Base-by-base conservation (phyloP, 2,888 invertebrate genomes). In the Cancer borealis region DNA sequence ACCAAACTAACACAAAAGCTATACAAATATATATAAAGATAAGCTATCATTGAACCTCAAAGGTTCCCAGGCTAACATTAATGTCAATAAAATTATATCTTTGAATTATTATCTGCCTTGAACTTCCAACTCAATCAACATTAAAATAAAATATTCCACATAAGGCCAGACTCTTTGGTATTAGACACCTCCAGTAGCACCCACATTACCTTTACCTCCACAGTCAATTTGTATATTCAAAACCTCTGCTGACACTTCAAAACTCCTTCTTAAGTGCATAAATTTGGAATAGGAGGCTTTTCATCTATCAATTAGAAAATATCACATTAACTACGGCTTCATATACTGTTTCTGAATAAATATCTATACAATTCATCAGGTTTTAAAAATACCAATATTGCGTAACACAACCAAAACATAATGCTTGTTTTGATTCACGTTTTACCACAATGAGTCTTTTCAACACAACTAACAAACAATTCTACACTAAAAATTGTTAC, bases 101-200 rank as follows among this genome's bases (percentile, higher is more conserved):
- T 21, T 73, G 6, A 73, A 6, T 73, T 21, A 73, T n/a, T 73
- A 73, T 66, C 14, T 54, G 8, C 54, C 14, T 14, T 12, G 8
- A 54, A 54, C 54, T 54, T 54, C 8, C 8, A 54, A 14, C 14
- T 54, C 39, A 39, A 49, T 12, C 54, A 54, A n/a, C 66, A 21
- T 3, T 21, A 73, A n/a, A 73, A 21, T n/a, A 73, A 73, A n/a
- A 4, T n/a, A 8, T 14, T 84, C 79, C 39, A n/a, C 79, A 84
- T 8, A 84, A 84, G 79, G 30, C 30, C 26, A 84, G 79, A 14
- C 79, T 84, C 79, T 84, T 84, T 84, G 79, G 79, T 30, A 84
- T 84, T 84, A 84, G 26, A 30, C 26, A 84, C 26, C 79, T 30
- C 8, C 79, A 84, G 30, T 3, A 84, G 79, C 79, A 84, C 30